phyloP scores from a whole-genome alignment of 2,797 vertebrate species.

The Halcyon leucocephala region DNA sequence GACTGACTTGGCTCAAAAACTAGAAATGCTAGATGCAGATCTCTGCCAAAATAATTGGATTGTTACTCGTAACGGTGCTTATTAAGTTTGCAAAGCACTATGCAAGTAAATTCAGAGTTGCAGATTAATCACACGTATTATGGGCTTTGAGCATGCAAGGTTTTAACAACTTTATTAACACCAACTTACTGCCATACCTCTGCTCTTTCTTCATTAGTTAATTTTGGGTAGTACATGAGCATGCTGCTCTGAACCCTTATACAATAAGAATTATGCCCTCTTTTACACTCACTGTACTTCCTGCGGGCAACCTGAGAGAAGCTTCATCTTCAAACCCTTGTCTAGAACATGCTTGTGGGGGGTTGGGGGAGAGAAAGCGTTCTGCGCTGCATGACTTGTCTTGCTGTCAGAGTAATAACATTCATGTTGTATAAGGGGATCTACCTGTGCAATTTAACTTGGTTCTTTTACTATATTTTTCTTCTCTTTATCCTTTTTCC shows the following conservation, averaged over 20 bases:
- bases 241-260: constrained; percentile 83
- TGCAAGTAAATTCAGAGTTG: neutral
- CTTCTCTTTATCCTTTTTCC: constrained; percentile 79
- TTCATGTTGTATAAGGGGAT: constrained; percentile 83
- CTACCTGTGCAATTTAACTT: constrained; percentile 78
- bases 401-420: constrained; percentile 40
- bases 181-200: constrained; percentile 49
- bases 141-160: constrained; percentile 43
- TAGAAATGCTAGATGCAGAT: neutral
- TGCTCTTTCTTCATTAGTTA: constrained; percentile 58
- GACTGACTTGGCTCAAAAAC: neutral
- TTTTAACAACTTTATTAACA: constrained; percentile 25
- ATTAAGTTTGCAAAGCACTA: neutral
- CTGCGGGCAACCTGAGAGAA: neutral
- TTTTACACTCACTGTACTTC: neutral
- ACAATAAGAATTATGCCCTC: constrained; percentile 76
- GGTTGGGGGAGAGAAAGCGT: neutral
- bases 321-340: constrained; percentile 2
- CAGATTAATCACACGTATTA: neutral
- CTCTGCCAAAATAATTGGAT: neutral
- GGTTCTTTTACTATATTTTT: constrained; percentile 84
- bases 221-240: constrained; percentile 69
- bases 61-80: neutral
- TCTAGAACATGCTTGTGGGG: neutral
- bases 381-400: constrained; percentile 48